phyloP scores from a whole-genome alignment of 2,113 vertebrate species.

The Podiceps cristatus region DNA sequence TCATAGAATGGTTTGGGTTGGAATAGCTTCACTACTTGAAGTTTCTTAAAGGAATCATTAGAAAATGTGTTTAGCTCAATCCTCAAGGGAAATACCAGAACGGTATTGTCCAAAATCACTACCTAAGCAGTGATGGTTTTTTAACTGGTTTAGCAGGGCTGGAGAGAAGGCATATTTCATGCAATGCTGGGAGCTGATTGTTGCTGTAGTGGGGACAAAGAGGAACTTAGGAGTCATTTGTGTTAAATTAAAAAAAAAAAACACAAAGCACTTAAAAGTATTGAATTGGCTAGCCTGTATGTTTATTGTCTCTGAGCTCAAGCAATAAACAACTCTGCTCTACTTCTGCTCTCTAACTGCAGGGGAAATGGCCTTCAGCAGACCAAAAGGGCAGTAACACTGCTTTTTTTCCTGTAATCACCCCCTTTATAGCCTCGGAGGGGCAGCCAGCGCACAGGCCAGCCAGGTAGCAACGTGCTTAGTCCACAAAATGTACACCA shows the following conservation, averaged over 20 bases:
- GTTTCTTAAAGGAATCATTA: neutral
- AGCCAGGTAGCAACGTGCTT: rapidly evolving
- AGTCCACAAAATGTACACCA: neutral
- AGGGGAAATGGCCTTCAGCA: neutral
- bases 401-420: neutral
- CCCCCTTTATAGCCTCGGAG: neutral
- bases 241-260: neutral
- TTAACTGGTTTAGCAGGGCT: neutral
- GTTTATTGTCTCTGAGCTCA: neutral
- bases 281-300: neutral
- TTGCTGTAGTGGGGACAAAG: neutral
- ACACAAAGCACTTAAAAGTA: neutral
- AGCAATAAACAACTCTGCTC: neutral
- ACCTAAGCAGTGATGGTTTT: neutral
- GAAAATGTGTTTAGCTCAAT: neutral
- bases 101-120: neutral
- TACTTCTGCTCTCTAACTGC: neutral
- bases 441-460: neutral
- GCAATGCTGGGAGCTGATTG: neutral
- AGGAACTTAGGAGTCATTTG: neutral
- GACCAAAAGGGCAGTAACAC: neutral
- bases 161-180: neutral
- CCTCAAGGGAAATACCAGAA: neutral
- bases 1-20: too few relatives aligned
- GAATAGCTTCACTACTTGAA: neutral